Base-by-base conservation (phyloP, 2,888 invertebrate species). In the Habrosyne pyritoides region DNA sequence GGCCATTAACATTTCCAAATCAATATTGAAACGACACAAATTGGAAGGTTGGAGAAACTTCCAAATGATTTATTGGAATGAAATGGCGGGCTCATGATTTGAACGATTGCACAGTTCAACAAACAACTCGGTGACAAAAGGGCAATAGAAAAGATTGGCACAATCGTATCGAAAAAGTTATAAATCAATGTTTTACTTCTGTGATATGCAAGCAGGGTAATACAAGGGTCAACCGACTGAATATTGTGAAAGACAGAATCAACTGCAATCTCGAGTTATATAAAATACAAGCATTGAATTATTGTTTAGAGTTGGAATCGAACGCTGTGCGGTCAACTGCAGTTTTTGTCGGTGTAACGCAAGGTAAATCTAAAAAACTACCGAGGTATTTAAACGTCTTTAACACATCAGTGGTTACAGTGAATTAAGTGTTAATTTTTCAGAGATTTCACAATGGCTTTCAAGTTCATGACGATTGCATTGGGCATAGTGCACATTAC, bases 251-350 rank as follows among this genome's bases (percentile, higher is more conserved):
- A 91, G 76, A 82, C 51, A 53, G 60, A 61, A 56, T 54, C 66
- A 61, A 67, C 74, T 69, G 88, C 90, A 87, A 89, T 75, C 75
- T 64, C 66, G 62, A 73, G 84, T 89, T 90, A 90, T 91, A 91
- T 91, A 91, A 91, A 91, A 84, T 79, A 87, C 81, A 82, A 75
- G 64, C 69, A 60, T 73, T 67, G 81, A 79, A 69, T 77, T 71
- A 71, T 70, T 69, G 64, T 67, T 66, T 75, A 75, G 83, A 87
- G 81, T 87, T 81, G 66, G 59, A 55, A 66, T 70, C 69, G 73
- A 72, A 75, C 76, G 74, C 71, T 71, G 69, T 67, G 66, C 70
- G 68, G 72, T 66, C 59, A 72, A 75, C 70, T 66, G 73, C 68
- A 63, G 71, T 75, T 81, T 84, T 81, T 81, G 66, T 59, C 63